Evolutionary conservation across 2,797 vertebrate species (phyloP).

Genomic region (Galagoides demidoff): DNA sequence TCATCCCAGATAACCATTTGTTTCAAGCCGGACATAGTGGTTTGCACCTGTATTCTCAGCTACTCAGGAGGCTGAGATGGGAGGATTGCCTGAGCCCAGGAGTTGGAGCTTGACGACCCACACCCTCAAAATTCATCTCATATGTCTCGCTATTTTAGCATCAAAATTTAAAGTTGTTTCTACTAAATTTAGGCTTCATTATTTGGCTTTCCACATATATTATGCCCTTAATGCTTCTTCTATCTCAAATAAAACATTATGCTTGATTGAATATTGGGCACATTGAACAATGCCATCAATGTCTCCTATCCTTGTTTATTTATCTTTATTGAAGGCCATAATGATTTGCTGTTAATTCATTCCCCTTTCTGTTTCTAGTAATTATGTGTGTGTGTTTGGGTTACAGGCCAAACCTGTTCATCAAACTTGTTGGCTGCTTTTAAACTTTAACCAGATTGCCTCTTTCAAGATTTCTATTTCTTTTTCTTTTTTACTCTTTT

Average conservation of each 20-base stretch:
- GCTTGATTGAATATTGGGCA: neutral
- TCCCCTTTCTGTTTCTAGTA: neutral
- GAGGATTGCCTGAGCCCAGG: too few relatives aligned
- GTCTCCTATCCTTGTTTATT: neutral
- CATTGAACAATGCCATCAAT: neutral
- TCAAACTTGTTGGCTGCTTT: neutral
- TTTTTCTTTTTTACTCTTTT: conserved; percentile 1
- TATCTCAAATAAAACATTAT: neutral
- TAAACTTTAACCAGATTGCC: neutral
- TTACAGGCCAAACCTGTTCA: neutral
- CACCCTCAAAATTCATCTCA: neutral
- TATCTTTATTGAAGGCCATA: neutral
- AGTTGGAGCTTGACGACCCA: too few relatives aligned
- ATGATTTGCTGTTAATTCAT: neutral
- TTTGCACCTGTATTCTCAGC: too few relatives aligned
- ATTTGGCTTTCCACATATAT: neutral
- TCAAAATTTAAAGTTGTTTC: conserved; percentile 39
- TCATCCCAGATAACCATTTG: neutral
- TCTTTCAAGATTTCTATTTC: neutral
- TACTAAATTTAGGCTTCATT: neutral
- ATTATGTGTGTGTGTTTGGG: neutral
- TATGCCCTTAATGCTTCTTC: neutral
- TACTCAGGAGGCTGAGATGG: too few relatives aligned
- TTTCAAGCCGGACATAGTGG: too few relatives aligned
- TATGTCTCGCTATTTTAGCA: neutral